A percentile compares a stretch with the other conserved stretches of the same genome.
phyloP scores from a whole-genome alignment of 2,113 vertebrate genomes.

The Otis tarda region DNA sequence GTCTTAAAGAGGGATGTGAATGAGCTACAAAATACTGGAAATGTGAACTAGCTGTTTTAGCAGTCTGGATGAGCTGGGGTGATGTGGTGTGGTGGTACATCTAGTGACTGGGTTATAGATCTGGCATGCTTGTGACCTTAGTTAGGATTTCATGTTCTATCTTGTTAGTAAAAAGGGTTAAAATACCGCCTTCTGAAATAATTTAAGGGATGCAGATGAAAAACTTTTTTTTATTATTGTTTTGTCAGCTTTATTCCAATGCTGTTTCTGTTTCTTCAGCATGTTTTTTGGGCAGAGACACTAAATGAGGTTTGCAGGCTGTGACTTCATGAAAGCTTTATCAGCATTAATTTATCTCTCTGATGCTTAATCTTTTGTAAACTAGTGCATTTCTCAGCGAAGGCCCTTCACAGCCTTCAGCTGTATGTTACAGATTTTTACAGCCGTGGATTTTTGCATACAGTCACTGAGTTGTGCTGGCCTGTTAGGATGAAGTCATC shows the following conservation, averaged over 20 bases:
- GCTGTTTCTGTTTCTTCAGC: not conserved
- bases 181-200: not conserved
- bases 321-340: not conserved
- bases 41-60: not conserved
- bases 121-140: not conserved
- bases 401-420: not conserved
- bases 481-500: constrained; percentile 38
- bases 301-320: not conserved
- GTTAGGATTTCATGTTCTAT: not conserved
- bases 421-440: not conserved
- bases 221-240: not conserved
- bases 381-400: not conserved
- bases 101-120: not conserved
- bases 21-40: not conserved
- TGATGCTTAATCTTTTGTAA: not conserved
- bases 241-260: not conserved
- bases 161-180: not conserved
- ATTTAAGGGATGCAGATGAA: not conserved
- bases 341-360: not conserved
- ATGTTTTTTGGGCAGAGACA: not conserved
- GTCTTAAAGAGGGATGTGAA: not conserved
- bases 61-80: not conserved
- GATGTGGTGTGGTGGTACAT: not conserved
- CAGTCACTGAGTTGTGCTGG: not conserved
- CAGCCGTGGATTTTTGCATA: not conserved